Evolutionary conservation across 92 coral and sea anemone genomes (phyloP).

Genomic region (Anthopleura xanthogrammica): DNA sequence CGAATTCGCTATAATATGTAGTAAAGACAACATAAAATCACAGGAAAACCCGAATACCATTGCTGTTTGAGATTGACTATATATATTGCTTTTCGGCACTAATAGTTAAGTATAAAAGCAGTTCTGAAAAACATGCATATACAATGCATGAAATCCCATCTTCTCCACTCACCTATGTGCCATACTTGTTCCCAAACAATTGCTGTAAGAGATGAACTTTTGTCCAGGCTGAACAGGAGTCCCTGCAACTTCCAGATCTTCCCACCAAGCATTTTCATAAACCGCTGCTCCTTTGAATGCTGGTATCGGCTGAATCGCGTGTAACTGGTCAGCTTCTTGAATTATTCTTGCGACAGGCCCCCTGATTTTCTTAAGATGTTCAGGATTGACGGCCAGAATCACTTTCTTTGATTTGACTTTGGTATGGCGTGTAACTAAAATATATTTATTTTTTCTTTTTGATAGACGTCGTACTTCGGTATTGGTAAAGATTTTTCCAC

Average conservation of each 20-base stretch:
- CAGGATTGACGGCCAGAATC: constrained; percentile 50
- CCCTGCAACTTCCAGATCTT: neutral
- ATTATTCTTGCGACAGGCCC: neutral
- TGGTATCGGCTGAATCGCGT: constrained; percentile 51
- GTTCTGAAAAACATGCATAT: too few relatives aligned
- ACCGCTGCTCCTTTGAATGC: constrained; percentile 17
- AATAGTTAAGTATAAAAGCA: too few relatives aligned
- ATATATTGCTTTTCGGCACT: too few relatives aligned
- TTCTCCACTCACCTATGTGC: constrained; percentile 33
- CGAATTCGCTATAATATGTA: too few relatives aligned
- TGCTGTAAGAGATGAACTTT: constrained; percentile 31
- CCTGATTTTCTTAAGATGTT: constrained; percentile 26
- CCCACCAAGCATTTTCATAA: constrained; percentile 15
- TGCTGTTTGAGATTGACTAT: too few relatives aligned
- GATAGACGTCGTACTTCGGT: neutral
- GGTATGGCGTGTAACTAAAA: constrained; percentile 22
- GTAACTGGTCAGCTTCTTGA: constrained; percentile 26
- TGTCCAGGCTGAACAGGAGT: constrained; percentile 6
- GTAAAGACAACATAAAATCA: too few relatives aligned
- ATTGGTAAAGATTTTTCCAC: neutral
- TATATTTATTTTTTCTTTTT: constrained; percentile 4
- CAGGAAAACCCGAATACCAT: too few relatives aligned
- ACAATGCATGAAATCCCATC: too few relatives aligned
- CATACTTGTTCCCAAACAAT: constrained; percentile 37
- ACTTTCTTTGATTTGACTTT: constrained; percentile 45